Evolutionary conservation across 2,888 invertebrate genomes (phyloP).

Genomic region (Apodemia zela): DNA sequence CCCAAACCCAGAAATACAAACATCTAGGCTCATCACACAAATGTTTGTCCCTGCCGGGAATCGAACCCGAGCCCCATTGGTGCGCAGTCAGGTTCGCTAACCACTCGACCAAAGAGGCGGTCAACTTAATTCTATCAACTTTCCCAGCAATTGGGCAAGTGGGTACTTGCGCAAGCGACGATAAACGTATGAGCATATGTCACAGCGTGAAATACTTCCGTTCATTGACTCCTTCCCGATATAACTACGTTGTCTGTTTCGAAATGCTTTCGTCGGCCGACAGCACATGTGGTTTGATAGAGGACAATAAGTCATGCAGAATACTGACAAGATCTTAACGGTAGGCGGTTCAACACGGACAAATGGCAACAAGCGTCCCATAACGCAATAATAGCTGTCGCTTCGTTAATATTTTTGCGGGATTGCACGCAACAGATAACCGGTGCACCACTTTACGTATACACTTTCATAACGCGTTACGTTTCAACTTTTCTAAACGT

Average conservation of each 20-base stretch:
- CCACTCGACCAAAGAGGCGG: no score
- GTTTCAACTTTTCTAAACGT: conserved; percentile 70
- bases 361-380: conserved; percentile 4
- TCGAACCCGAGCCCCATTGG: no score
- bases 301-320: conserved; percentile 7
- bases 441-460: conserved; percentile 57
- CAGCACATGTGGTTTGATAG: conserved; percentile 42
- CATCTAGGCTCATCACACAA: no score
- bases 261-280: conserved; percentile 60
- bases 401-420: conserved; percentile 40
- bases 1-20: no score
- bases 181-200: conserved; percentile 70
- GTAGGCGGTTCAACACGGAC: background rate
- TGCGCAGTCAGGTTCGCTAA: no score
- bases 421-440: conserved; percentile 57
- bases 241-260: conserved; percentile 59
- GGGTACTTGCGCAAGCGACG: conserved; percentile 67
- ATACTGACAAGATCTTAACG: conserved; percentile 1
- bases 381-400: conserved; percentile 9
- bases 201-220: conserved; percentile 77
- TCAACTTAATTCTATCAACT: no score
- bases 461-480: conserved; percentile 75
- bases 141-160: conserved; percentile 62
- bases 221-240: conserved; percentile 79
- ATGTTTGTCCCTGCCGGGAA: no score